Conservation (phyloP, 2,113 vertebrate genomes). For the Pollachius pollachius region DNA sequence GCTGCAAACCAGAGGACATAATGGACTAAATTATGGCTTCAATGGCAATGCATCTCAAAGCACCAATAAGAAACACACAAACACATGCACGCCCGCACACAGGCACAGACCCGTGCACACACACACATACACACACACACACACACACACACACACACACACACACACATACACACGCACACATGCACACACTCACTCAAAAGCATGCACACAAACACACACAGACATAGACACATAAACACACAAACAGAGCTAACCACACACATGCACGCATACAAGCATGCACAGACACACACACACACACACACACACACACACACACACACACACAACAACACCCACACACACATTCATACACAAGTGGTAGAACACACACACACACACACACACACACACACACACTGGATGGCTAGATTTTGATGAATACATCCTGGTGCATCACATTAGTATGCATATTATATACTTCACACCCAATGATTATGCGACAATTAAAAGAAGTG, state of each 20-base stretch:
- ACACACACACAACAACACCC: conserved; percentile 31
- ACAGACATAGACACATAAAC: conserved; percentile 21
- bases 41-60: conserved; percentile 64
- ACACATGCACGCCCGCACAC: conserved; percentile 26
- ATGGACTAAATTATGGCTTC: conserved; percentile 80
- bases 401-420: conserved; percentile 9
- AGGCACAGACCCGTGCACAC: conserved; percentile 14
- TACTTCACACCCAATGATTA: conserved; percentile 27
- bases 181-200: neutral
- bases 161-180: conserved; percentile 21
- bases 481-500: conserved; percentile 25
- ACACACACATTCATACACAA: conserved; percentile 47
- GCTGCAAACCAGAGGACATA: conserved; percentile 72
- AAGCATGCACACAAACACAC: conserved; percentile 47
- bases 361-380: neutral
- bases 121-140: neutral
- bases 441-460: conserved; percentile 41
- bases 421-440: conserved; percentile 36
- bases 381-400: conserved; percentile 23
- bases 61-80: conserved; percentile 63
- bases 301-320: conserved; percentile 48
- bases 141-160: neutral
- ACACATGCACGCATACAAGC: conserved; percentile 47
- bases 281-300: conserved; percentile 23
- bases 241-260: conserved; percentile 47